Conservation (phyloP, 2,888 invertebrate species). For the Calameuta idolon region DNA sequence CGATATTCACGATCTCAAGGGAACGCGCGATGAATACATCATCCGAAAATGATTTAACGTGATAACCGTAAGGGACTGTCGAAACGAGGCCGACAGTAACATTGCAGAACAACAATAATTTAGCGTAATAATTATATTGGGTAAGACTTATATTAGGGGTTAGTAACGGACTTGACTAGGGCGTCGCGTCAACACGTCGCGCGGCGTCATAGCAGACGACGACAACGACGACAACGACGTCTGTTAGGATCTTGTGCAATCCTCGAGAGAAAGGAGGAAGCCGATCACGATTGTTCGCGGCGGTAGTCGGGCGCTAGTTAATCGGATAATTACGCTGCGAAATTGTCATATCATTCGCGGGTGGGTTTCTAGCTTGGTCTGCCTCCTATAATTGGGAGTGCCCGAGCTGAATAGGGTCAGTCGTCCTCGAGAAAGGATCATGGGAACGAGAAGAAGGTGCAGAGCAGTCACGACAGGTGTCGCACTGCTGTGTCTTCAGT, state of each 20-base stretch:
- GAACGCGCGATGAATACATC: background rate
- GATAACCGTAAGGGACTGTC: background rate
- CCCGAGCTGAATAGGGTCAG: constrained; percentile 40
- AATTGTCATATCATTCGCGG: constrained; percentile 57
- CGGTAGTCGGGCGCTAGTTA: constrained; percentile 24
- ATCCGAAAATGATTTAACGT: background rate
- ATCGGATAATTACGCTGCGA: constrained; percentile 41
- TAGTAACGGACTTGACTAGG: background rate
- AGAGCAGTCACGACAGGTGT: background rate
- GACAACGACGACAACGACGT: constrained; percentile 4
- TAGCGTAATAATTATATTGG: background rate
- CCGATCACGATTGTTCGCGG: constrained; percentile 28
- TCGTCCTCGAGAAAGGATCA: constrained; percentile 36
- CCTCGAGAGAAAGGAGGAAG: constrained; percentile 63
- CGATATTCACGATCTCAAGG: background rate
- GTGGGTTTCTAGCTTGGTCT: constrained; percentile 43
- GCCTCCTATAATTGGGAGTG: constrained; percentile 55
- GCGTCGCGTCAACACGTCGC: background rate
- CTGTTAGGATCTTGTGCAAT: constrained; percentile 48
- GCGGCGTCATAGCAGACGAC: background rate
- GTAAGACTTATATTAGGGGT: background rate
- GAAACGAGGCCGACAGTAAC: background rate
- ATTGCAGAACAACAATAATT: background rate
- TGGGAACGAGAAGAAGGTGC: constrained; percentile 31
- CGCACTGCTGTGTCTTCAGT: background rate